These are phyloP conservation scores for Orientallactaga bullata DNA, from an alignment of 2,113 vertebrate genomes.

Conservation along the genomic window DNA sequence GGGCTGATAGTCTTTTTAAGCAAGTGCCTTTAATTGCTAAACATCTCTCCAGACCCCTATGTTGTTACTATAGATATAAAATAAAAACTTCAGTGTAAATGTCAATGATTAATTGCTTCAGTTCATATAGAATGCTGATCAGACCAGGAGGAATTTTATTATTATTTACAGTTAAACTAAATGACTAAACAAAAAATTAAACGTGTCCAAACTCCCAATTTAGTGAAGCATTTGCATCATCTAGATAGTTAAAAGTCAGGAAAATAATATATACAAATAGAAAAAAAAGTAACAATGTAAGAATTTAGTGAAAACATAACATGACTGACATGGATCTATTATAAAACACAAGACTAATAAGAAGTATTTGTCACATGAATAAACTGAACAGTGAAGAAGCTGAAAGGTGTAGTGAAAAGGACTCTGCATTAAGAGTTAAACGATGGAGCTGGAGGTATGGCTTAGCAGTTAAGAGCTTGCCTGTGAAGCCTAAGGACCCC, in stretches of 20 bases:
- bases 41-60: too few relatives aligned
- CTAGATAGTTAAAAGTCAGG: conserved; percentile 32
- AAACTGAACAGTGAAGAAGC: neutral
- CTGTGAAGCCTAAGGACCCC: too few relatives aligned
- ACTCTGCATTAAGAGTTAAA: neutral
- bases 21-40: too few relatives aligned
- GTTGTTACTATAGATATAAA: neutral
- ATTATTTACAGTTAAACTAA: conserved; percentile 16
- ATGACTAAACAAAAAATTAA: conserved; percentile 27
- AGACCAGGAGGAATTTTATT: conserved; percentile 31
- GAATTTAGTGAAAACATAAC: conserved; percentile 13
- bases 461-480: too few relatives aligned
- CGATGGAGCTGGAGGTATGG: too few relatives aligned
- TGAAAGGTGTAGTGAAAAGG: neutral
- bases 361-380: neutral
- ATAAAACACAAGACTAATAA: neutral
- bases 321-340: neutral
- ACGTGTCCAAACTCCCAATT: conserved; percentile 11
- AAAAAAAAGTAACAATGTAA: conserved; percentile 44
- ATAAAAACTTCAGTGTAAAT: conserved; percentile 8
- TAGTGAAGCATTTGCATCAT: conserved; percentile 28
- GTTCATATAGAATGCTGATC: conserved; percentile 19
- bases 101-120: conserved; percentile 19
- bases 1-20: too few relatives aligned
- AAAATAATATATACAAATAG: conserved; percentile 26